Evolutionary conservation across 2,888 invertebrate species (phyloP).

Genomic region (Tetragonula carbonaria): DNA sequence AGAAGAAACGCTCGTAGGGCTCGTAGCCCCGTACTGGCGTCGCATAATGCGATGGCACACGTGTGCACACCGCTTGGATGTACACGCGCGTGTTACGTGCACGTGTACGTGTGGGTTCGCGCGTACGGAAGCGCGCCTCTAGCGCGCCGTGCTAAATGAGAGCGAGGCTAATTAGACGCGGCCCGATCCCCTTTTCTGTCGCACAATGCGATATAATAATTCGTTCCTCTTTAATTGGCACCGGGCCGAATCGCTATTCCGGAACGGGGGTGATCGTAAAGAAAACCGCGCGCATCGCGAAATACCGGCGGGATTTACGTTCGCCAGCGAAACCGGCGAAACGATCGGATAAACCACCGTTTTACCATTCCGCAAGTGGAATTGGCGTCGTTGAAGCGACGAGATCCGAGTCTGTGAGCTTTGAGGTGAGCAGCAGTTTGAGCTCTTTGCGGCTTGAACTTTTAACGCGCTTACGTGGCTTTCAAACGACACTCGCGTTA

Average conservation of each 20-base stretch:
- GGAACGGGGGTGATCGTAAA: constrained; percentile 51
- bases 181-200: constrained; percentile 60
- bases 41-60: constrained; percentile 38
- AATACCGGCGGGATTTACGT: constrained; percentile 31
- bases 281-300: constrained; percentile 29
- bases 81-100: constrained; percentile 22
- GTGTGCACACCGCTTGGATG: constrained; percentile 1
- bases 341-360: neutral
- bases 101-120: neutral
- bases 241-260: constrained; percentile 42
- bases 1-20: constrained; percentile 8
- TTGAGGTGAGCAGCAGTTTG: neutral
- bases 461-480: neutral
- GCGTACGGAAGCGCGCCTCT: constrained; percentile 42
- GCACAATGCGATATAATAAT: constrained; percentile 69
- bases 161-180: constrained; percentile 62
- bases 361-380: constrained; percentile 35
- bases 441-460: neutral
- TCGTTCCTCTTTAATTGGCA: constrained; percentile 66
- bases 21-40: neutral
- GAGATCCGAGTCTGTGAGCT: neutral
- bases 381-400: constrained; percentile 28
- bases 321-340: neutral
- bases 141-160: constrained; percentile 59
- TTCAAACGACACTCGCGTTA: no score